These are phyloP conservation scores for Neelides sp. DNA, from an alignment of 1,140 invertebrate species.

Conservation along the genomic window DNA sequence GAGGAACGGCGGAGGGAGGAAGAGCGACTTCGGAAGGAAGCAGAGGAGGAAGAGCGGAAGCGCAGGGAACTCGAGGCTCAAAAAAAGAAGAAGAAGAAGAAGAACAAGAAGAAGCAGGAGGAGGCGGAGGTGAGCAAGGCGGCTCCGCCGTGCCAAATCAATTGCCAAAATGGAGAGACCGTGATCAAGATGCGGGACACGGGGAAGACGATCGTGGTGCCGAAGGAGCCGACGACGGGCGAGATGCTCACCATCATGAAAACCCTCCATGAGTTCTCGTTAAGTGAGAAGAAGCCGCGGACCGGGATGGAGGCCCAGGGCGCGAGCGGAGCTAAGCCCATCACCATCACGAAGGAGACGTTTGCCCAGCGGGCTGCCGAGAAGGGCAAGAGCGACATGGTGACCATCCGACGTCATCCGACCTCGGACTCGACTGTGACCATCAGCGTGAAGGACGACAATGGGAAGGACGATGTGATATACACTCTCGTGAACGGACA, in stretches of 20 bases:
- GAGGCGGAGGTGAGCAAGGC: slow-evolving; percentile 2
- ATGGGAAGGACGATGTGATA: slow-evolving; percentile 19
- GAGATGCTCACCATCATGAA: neutral
- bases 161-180: neutral
- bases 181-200: neutral
- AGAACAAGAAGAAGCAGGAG: neutral
- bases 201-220: slow-evolving; percentile 2
- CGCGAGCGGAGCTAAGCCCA: too few relatives aligned
- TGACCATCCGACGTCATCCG: slow-evolving; percentile 27
- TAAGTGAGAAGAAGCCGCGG: neutral
- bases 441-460: slow-evolving; percentile 26
- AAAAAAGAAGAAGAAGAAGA: slow-evolving; percentile 1
- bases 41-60: neutral
- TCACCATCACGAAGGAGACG: too few relatives aligned
- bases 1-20: slow-evolving; percentile 6
- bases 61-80: slow-evolving; percentile 4
- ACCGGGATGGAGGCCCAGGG: too few relatives aligned
- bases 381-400: slow-evolving; percentile 11
- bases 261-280: neutral
- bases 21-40: neutral
- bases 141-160: neutral
- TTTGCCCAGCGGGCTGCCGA: neutral
- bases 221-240: neutral
- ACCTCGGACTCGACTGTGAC: slow-evolving; percentile 26
- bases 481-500: slow-evolving; percentile 29